phyloP scores from a whole-genome alignment of 2,888 invertebrate species.

The Teleiodes luculella region DNA sequence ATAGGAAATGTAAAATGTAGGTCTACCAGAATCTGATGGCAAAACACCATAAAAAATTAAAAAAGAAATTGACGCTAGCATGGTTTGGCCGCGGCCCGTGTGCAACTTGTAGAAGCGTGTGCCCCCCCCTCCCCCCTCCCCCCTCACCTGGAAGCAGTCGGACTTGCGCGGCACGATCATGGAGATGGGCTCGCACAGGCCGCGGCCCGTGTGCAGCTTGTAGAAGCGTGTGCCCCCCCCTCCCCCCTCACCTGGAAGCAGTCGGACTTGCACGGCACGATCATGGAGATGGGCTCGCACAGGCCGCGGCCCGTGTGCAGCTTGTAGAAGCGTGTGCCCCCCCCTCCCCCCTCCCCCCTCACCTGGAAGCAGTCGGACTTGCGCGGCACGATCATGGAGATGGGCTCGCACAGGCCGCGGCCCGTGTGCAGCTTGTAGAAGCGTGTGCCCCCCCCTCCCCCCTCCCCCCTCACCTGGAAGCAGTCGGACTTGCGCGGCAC shows the following conservation, averaged over 20 bases:
- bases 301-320: slow-evolving; percentile 92
- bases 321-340: slow-evolving; percentile 87
- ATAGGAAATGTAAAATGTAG: too few relatives aligned
- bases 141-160: slow-evolving; percentile 77
- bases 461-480: slow-evolving; percentile 67
- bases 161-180: slow-evolving; percentile 97
- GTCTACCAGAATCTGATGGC: too few relatives aligned
- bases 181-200: slow-evolving; percentile 94
- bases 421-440: slow-evolving; percentile 96
- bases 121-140: slow-evolving; percentile 36
- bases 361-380: slow-evolving; percentile 85
- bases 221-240: slow-evolving; percentile 81
- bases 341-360: slow-evolving; percentile 37
- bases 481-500: slow-evolving; percentile 92
- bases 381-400: slow-evolving; percentile 96
- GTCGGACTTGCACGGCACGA: slow-evolving; percentile 93
- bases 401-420: slow-evolving; percentile 93
- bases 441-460: slow-evolving; percentile 60
- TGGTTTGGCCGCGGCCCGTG: neutral
- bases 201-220: slow-evolving; percentile 93
- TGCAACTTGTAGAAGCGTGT: neutral
- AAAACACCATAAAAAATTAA: too few relatives aligned
- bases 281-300: slow-evolving; percentile 96
- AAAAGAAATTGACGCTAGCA: too few relatives aligned
- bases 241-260: slow-evolving; percentile 71